Conservation (phyloP, 2,888 invertebrate genomes). For the Diarsia mendica region DNA sequence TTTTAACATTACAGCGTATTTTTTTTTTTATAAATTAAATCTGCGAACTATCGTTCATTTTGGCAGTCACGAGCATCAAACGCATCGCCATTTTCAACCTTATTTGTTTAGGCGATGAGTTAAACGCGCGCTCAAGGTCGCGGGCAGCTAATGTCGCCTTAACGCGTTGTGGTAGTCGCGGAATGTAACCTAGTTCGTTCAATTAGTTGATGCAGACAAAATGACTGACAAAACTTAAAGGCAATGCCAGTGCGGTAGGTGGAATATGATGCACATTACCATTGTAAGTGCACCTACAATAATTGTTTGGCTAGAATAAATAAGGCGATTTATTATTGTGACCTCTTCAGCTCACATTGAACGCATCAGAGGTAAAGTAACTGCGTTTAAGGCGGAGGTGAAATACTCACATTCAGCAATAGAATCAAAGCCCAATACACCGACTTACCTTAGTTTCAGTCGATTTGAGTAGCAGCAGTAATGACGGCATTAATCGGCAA, state of each 20-base stretch:
- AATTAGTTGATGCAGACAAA: constrained; percentile 38
- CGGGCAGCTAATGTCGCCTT: too few relatives aligned
- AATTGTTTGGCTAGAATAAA: not conserved
- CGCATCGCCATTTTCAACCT: too few relatives aligned
- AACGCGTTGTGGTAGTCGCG: constrained; percentile 50
- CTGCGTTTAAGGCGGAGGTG: not conserved
- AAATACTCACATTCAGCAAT: not conserved
- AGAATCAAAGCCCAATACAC: too few relatives aligned
- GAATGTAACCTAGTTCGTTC: constrained; percentile 16
- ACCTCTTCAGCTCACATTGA: not conserved
- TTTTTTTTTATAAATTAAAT: too few relatives aligned
- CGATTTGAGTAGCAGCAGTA: not conserved
- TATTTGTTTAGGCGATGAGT: too few relatives aligned
- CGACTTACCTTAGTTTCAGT: not conserved
- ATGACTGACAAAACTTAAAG: constrained; percentile 8
- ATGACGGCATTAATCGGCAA: not conserved
- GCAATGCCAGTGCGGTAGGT: constrained; percentile 2
- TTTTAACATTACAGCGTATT: too few relatives aligned
- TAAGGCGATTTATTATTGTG: not conserved
- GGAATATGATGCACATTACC: too few relatives aligned
- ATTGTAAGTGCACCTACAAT: not conserved
- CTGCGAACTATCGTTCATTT: too few relatives aligned
- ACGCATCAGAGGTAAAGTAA: too few relatives aligned
- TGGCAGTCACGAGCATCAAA: too few relatives aligned
- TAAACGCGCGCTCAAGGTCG: too few relatives aligned